A percentile compares a stretch with the other conserved stretches of the same genome.
These are phyloP conservation scores for Aurelia sp. DNA, from an alignment of 30 jellyfish, hydroid and myxozoan species.

Conservation along the genomic window DNA sequence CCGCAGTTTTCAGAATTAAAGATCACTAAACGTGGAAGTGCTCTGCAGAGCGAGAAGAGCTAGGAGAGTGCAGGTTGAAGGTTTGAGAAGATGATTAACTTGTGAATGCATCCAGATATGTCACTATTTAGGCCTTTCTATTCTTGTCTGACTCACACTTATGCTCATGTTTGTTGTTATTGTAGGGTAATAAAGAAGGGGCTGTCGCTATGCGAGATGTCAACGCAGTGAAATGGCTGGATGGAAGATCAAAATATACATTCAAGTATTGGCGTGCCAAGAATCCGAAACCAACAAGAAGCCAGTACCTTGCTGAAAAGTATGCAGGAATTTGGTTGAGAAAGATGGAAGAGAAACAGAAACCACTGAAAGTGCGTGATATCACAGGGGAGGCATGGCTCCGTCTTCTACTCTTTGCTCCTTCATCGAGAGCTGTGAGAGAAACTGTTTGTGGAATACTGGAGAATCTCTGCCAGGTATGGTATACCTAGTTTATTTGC, in stretches of 20 bases:
- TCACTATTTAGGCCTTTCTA: too few relatives aligned
- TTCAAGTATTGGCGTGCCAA: slow-evolving; percentile 60
- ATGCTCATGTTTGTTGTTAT: too few relatives aligned
- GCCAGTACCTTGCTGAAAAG: slow-evolving; percentile 64
- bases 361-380: slow-evolving; percentile 4
- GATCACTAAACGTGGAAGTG: too few relatives aligned
- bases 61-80: too few relatives aligned
- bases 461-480: slow-evolving; percentile 82
- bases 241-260: slow-evolving; percentile 45
- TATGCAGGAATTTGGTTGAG: slow-evolving; percentile 77
- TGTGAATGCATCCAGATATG: too few relatives aligned
- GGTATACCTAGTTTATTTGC: background rate
- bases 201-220: slow-evolving; percentile 9
- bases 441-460: slow-evolving; percentile 81
- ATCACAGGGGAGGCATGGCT: slow-evolving; percentile 76
- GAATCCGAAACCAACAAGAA: slow-evolving; percentile 29
- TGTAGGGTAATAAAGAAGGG: background rate
- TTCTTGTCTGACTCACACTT: too few relatives aligned
- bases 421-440: slow-evolving; percentile 88
- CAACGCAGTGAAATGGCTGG: slow-evolving; percentile 63
- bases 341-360: slow-evolving; percentile 28
- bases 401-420: slow-evolving; percentile 80
- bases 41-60: too few relatives aligned
- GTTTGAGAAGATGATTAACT: too few relatives aligned
- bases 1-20: too few relatives aligned